These are phyloP conservation scores for Clarias fuscus DNA, from an alignment of 2,797 vertebrate genomes.

Conservation along the genomic window DNA sequence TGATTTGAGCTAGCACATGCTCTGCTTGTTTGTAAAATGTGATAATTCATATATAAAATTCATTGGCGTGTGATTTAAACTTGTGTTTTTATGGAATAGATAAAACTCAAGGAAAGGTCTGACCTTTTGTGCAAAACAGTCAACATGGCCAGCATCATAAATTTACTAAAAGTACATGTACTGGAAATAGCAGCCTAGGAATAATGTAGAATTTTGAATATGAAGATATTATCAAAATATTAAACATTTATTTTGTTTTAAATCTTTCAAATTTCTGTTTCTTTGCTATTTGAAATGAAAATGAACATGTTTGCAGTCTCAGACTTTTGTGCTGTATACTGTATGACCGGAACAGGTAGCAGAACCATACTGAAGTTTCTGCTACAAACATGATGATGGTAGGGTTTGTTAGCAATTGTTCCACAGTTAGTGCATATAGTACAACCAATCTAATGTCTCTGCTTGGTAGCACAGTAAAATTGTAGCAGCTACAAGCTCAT, in stretches of 20 bases:
- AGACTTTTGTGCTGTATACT: background rate
- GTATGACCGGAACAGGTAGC: background rate
- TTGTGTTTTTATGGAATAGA: background rate
- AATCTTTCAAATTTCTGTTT: background rate
- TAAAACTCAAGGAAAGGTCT: background rate
- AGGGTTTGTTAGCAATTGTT: background rate
- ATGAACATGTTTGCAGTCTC: background rate
- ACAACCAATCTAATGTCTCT: background rate
- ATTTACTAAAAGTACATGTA: background rate
- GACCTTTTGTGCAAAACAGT: background rate
- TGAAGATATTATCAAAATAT: background rate
- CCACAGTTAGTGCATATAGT: background rate
- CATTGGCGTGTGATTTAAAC: background rate
- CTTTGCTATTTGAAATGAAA: background rate
- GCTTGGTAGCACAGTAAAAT: conserved; percentile 3
- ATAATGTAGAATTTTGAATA: background rate
- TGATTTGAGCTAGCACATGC: background rate
- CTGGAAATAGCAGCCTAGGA: background rate
- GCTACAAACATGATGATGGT: background rate
- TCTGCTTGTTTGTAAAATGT: background rate
- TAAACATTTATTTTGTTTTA: background rate
- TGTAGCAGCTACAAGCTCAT: conserved; percentile 27
- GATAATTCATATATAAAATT: background rate
- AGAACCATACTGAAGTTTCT: background rate
- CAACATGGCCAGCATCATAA: background rate